Percentiles rank a stretch among this genome's conserved stretches.
Evolutionary conservation across 92 coral and sea anemone genomes (phyloP).

Genomic region (Porites lobata): DNA sequence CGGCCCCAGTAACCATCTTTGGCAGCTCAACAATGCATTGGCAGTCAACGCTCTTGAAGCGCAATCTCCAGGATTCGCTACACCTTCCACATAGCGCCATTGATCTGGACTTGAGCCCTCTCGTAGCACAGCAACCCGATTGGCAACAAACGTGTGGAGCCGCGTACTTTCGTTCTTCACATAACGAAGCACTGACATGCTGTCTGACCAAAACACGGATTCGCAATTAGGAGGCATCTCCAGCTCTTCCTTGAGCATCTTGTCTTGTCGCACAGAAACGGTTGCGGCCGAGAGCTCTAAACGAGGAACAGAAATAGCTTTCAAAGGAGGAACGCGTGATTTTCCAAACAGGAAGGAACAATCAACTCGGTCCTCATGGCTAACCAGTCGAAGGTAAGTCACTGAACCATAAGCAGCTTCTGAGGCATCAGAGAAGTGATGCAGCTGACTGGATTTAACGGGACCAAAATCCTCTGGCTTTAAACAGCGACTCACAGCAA

Average conservation of each 20-base stretch:
- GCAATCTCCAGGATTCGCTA: slow-evolving; percentile 35
- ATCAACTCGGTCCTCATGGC: neutral
- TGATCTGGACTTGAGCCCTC: slow-evolving; percentile 37
- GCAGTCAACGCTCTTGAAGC: slow-evolving; percentile 29
- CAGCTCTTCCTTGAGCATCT: too few relatives aligned
- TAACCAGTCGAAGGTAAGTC: slow-evolving; percentile 13
- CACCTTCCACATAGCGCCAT: slow-evolving; percentile 22
- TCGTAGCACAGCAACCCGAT: slow-evolving; percentile 29
- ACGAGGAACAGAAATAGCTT: slow-evolving; percentile 32
- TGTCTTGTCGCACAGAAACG: too few relatives aligned
- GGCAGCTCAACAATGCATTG: slow-evolving; percentile 1
- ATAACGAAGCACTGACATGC: too few relatives aligned
- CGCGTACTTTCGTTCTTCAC: too few relatives aligned
- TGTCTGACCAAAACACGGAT: slow-evolving; percentile 22
- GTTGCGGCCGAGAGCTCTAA: neutral
- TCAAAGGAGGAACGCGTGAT: slow-evolving; percentile 39
- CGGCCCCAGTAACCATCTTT: too few relatives aligned
- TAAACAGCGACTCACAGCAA: neutral
- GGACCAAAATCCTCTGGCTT: neutral
- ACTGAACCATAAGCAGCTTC: too few relatives aligned
- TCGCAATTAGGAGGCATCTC: neutral
- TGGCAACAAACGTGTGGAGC: slow-evolving; percentile 32
- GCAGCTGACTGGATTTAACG: neutral
- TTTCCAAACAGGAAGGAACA: slow-evolving; percentile 9
- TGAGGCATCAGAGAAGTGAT: too few relatives aligned